A percentile compares a stretch with the other conserved stretches of the same genome.
These are phyloP conservation scores for Thymallus thymallus DNA, from an alignment of 2,113 vertebrate species.

Conservation along the genomic window DNA sequence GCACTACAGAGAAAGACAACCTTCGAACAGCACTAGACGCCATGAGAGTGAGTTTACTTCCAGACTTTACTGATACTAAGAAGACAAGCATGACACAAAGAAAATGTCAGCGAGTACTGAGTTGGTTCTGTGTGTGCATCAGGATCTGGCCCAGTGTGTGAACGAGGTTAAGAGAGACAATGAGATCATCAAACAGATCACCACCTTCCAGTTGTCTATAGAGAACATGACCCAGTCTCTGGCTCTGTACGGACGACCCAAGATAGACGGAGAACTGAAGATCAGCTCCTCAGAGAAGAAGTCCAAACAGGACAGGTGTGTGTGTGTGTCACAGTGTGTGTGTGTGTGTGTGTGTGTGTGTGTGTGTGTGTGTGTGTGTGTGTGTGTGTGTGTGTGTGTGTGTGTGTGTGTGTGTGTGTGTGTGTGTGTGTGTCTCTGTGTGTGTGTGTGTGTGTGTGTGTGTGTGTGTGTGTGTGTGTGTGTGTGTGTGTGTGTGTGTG, in stretches of 20 bases:
- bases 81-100: neutral
- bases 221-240: conserved; percentile 85
- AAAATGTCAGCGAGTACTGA: no score
- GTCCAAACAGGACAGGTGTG: conserved; percentile 90
- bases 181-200: conserved; percentile 87
- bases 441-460: conserved; percentile 27
- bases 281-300: conserved; percentile 79
- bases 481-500: neutral
- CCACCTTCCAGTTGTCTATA: conserved; percentile 85
- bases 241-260: conserved; percentile 86
- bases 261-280: conserved; percentile 92
- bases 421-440: neutral
- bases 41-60: conserved; percentile 74
- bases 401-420: neutral
- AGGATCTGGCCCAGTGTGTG: conserved; percentile 89
- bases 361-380: neutral
- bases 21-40: conserved; percentile 82
- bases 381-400: neutral
- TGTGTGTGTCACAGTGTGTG: neutral
- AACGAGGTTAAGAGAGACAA: conserved; percentile 92
- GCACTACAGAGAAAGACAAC: conserved; percentile 81
- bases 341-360: neutral
- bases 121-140: conserved; percentile 16
- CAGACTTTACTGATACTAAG: neutral
- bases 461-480: neutral